Percentiles rank a stretch among this genome's conserved stretches.
These are phyloP conservation scores for Fratercula arctica DNA, from an alignment of 2,797 vertebrate species.

Conservation along the genomic window DNA sequence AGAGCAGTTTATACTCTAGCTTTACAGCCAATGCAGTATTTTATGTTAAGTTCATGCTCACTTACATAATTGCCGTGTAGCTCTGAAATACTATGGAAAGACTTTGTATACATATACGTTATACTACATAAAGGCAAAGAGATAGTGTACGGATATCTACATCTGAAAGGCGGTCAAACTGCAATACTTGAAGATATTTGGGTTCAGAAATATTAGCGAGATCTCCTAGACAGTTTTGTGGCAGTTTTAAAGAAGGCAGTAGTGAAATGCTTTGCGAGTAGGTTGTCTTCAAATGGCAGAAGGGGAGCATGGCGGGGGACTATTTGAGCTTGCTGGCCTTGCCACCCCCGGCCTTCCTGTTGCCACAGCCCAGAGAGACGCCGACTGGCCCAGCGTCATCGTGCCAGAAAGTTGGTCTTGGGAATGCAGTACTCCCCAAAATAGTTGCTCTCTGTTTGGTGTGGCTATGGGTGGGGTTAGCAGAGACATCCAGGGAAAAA, in stretches of 20 bases:
- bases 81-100: not conserved
- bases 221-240: not conserved
- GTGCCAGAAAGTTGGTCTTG: constrained; percentile 63
- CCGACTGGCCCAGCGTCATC: constrained; percentile 12
- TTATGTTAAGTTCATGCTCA: not conserved
- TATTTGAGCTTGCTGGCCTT: not conserved
- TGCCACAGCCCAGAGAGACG: not conserved
- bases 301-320: not conserved
- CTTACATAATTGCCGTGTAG: not conserved
- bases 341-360: not conserved
- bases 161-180: not conserved
- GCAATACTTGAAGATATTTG: not conserved
- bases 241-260: not conserved
- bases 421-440: constrained; percentile 29
- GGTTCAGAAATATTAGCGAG: not conserved
- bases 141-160: not conserved
- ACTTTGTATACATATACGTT: not conserved
- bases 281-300: not conserved
- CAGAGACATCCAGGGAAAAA: constrained; percentile 24
- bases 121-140: not conserved
- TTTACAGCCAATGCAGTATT: not conserved
- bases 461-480: constrained; percentile 67
- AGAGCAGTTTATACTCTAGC: not conserved
- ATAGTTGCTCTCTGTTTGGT: constrained; percentile 29
- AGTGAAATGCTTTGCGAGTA: not conserved